Conservation (phyloP, 2,113 vertebrate genomes). For the Aegithalos caudatus region DNA sequence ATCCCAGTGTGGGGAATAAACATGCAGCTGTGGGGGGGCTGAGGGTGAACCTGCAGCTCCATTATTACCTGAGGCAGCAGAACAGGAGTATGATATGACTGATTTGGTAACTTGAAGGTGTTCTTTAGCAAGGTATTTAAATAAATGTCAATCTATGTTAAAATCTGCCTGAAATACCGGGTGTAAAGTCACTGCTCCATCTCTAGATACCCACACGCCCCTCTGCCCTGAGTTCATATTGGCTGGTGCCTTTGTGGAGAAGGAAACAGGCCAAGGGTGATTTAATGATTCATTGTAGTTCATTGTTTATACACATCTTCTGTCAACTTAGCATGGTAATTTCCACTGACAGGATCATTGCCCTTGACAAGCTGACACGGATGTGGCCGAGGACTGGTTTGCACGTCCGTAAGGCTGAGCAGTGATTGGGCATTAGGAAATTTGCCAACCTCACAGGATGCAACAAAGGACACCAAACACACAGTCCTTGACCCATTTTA, state of each 20-base stretch:
- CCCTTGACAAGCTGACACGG: background rate
- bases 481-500: background rate
- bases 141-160: background rate
- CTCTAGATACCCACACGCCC: rapidly evolving
- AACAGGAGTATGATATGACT: rapidly evolving
- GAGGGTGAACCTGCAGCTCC: background rate
- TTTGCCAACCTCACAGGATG: background rate
- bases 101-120: background rate
- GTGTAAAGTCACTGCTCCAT: background rate
- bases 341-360: background rate
- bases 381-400: background rate
- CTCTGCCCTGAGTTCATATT: background rate
- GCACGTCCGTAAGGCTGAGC: background rate
- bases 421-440: background rate
- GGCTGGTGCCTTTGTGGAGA: background rate
- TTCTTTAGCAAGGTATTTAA: background rate
- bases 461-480: background rate
- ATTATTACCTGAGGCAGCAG: background rate
- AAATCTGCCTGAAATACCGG: background rate
- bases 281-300: background rate
- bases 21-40: background rate
- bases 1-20: too few relatives aligned
- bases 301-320: background rate
- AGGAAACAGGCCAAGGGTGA: background rate
- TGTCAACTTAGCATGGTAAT: background rate